Evolutionary conservation across 1,140 invertebrate genomes (phyloP).

Genomic region (Heliconius melpomene): DNA sequence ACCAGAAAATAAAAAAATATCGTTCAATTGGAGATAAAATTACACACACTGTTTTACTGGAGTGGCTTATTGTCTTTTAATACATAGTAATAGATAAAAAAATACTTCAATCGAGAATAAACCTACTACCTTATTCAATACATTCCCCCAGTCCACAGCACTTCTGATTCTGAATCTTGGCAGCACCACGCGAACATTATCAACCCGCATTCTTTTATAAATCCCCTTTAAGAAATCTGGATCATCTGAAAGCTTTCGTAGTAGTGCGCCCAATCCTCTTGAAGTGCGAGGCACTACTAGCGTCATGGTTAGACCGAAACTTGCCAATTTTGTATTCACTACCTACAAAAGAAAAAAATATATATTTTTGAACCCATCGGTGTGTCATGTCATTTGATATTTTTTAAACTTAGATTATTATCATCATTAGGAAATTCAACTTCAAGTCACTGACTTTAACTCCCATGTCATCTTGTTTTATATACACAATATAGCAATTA

Average conservation of each 20-base stretch:
- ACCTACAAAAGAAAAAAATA: constrained; percentile 18
- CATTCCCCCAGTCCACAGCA: constrained; percentile 17
- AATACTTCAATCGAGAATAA: neutral
- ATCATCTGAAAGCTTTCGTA: constrained; percentile 16
- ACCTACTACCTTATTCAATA: constrained; percentile 23
- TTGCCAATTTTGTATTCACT: constrained; percentile 44
- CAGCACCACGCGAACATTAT: constrained; percentile 39
- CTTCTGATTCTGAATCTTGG: constrained; percentile 57
- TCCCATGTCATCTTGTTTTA: no score
- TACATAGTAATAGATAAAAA: neutral
- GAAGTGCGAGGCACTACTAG: constrained; percentile 43
- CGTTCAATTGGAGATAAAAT: no score
- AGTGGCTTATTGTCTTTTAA: no score
- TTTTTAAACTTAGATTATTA: no score
- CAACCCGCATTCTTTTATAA: constrained; percentile 38
- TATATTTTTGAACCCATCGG: neutral
- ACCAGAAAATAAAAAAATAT: no score
- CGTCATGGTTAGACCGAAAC: constrained; percentile 41
- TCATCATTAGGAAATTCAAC: no score
- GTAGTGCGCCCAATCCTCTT: constrained; percentile 22
- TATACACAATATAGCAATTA: no score
- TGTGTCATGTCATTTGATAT: no score
- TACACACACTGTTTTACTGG: no score
- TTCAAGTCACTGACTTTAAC: no score
- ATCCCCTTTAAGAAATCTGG: constrained; percentile 35